These are phyloP conservation scores for Ceratoteleas bidentatus DNA, from an alignment of 1,140 invertebrate genomes.

Conservation along the genomic window DNA sequence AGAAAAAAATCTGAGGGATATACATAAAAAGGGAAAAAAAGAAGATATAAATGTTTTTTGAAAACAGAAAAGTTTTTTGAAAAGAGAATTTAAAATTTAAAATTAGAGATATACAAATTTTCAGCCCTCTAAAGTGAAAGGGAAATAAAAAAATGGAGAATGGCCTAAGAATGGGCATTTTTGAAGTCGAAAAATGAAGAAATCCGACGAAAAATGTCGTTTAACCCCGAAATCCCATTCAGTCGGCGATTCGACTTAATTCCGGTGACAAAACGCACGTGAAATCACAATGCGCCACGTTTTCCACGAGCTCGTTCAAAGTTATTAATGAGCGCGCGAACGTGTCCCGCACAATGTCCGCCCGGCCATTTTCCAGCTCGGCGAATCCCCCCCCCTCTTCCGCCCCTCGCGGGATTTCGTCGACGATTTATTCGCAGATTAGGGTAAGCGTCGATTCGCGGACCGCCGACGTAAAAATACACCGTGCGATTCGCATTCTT, in stretches of 20 bases:
- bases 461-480: conserved; percentile 72
- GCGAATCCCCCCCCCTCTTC: neutral
- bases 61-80: no score
- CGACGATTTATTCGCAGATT: neutral
- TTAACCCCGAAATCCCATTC: no score
- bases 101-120: no score
- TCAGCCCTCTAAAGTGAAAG: no score
- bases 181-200: no score
- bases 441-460: conserved; percentile 24
- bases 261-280: conserved; percentile 29
- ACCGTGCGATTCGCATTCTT: conserved; percentile 70
- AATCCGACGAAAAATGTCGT: neutral
- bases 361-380: no score
- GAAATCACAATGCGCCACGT: conserved; percentile 31
- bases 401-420: neutral
- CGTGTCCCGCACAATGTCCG: neutral
- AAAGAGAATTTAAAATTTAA: no score
- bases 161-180: no score
- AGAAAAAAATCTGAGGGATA: no score
- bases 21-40: no score
- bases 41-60: no score
- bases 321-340: conserved; percentile 15
- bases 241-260: neutral
- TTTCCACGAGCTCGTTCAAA: conserved; percentile 32
- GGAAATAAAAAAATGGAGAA: no score